Evolutionary conservation across 2,888 invertebrate species (phyloP), one percentile per base, ranked within the genome.

Genomic region (Bhutanitis thaidina): DNA sequence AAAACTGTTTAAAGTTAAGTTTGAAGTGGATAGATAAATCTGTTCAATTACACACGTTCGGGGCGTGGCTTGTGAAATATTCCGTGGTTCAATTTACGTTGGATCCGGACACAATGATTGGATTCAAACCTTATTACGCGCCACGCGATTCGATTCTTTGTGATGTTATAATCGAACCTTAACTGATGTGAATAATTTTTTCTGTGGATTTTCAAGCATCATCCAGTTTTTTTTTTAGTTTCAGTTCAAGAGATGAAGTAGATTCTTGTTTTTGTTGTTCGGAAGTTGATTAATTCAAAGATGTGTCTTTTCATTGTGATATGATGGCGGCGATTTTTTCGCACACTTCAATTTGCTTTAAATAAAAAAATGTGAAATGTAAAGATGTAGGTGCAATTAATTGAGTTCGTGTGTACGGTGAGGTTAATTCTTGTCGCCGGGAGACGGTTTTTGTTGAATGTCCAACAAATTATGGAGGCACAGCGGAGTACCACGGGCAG

Each of bases 11-110:
- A 72, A 69, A 76, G 74, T 20, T 20, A 20, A 20, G n/a, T 71
- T 73, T 76, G 73, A 74, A 78, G 75, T 77, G 69, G 72, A 45
- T 51, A 40, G 51, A 78, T 78, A 78, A 87, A 83, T 82, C 84
- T 80, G 80, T 83, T 78, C 83, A 79, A 85, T 86, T 82, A 82
- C 80, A 82, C 88, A 88, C 85, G 85, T 86, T 80, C 79, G 64
- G 56, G 52, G 51, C 61, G 67, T 65, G 70, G 73, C 75, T 74
- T 75, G 83, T 82, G 86, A 80, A 82, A 82, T 84, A 85, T 76
- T 77, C 75, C 77, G 79, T 76, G 74, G 81, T 77, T 74, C 80
- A 75, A 84, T 82, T 82, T 81, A 74, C 74, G 71, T 68, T 72
- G 65, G 72, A 59, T 67, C 61, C 63, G 69, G 58, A 58, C 69